phyloP scores from a whole-genome alignment of 2,888 invertebrate species.

The Netelia melanura region DNA sequence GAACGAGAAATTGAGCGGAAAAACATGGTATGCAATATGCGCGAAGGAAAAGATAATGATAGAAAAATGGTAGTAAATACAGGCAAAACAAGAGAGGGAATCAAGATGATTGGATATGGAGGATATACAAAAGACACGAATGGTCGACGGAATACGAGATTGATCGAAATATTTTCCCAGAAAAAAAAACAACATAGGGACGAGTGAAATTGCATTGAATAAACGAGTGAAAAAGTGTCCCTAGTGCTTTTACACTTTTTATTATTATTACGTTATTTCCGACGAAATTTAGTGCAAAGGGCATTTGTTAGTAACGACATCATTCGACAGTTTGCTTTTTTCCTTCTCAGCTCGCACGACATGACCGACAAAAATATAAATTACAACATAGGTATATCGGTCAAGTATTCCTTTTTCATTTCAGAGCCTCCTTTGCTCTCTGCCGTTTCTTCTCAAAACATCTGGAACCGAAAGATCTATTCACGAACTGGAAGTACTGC shows the following conservation, averaged over 20 bases:
- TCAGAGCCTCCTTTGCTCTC: background rate
- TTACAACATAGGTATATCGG: conserved; percentile 16
- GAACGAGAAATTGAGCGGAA: conserved; percentile 16
- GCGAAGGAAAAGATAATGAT: conserved; percentile 19
- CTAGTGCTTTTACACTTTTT: conserved; percentile 6
- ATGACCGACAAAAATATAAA: conserved; percentile 24
- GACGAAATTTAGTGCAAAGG: too few species aligned
- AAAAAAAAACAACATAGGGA: conserved; percentile 16
- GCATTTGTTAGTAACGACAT: background rate
- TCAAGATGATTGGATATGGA: background rate
- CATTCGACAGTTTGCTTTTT: conserved; percentile 44
- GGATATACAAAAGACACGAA: background rate
- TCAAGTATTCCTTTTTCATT: background rate
- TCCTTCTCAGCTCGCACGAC: conserved; percentile 14
- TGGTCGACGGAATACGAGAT: background rate
- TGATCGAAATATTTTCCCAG: background rate
- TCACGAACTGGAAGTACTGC: conserved; percentile 21
- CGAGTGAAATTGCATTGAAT: conserved; percentile 24
- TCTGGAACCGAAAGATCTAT: conserved; percentile 50
- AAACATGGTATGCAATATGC: conserved; percentile 27
- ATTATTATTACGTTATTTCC: too few species aligned
- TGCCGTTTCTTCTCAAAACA: conserved; percentile 36
- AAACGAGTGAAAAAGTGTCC: background rate
- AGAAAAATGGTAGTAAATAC: conserved; percentile 15
- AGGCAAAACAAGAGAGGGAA: conserved; percentile 6